Percentiles rank a stretch among this genome's conserved stretches.
These are phyloP conservation scores for Phrixothrix hirtus DNA, from an alignment of 2,888 invertebrate species.

Conservation along the genomic window DNA sequence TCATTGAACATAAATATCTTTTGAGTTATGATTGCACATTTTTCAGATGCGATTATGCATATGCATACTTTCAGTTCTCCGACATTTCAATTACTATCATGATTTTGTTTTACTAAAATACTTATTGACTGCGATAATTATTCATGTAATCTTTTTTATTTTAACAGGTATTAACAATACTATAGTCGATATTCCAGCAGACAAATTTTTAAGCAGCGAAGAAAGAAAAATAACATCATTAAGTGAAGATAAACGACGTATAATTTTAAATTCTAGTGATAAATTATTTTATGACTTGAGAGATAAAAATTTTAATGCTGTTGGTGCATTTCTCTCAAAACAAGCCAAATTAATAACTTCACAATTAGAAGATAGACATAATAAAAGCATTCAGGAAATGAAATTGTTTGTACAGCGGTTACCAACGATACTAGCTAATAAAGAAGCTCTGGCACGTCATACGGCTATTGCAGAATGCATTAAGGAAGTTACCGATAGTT, in stretches of 20 bases:
- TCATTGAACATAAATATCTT: too few species aligned
- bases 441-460: conserved; percentile 84
- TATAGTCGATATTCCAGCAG: conserved; percentile 81
- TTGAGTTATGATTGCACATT: too few species aligned
- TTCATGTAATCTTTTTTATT: background rate
- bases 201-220: conserved; percentile 75
- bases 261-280: conserved; percentile 87
- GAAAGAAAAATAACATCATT: conserved; percentile 64
- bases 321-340: conserved; percentile 79
- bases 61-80: too few species aligned
- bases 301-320: conserved; percentile 90
- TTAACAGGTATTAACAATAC: conserved; percentile 71
- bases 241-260: conserved; percentile 69
- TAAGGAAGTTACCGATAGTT: conserved; percentile 71
- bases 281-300: conserved; percentile 86
- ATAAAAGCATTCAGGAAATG: conserved; percentile 92
- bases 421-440: conserved; percentile 84
- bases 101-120: too few species aligned
- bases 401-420: conserved; percentile 89
- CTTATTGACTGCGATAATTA: too few species aligned
- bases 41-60: too few species aligned
- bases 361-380: conserved; percentile 83
- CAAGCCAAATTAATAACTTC: conserved; percentile 85
- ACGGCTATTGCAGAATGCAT: conserved; percentile 93
- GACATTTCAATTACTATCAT: too few species aligned